A percentile compares a stretch with the other conserved stretches of the same genome.
Conservation (phyloP, 2,797 vertebrate genomes). For the Centropyge bicolor region DNA sequence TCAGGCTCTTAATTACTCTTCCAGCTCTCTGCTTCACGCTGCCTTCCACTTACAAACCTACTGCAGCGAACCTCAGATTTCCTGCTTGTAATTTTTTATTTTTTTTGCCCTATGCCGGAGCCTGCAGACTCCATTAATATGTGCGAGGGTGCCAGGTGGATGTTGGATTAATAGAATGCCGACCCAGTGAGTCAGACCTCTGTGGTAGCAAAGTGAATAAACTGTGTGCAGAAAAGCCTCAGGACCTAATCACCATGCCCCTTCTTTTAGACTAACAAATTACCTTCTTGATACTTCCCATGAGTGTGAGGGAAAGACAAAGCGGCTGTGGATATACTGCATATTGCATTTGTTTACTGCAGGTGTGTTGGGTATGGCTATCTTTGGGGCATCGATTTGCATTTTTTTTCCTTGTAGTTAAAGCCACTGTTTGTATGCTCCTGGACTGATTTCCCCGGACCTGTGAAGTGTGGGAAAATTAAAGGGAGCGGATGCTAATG, state of each 20-base stretch:
- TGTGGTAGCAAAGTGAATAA: slow-evolving; percentile 60
- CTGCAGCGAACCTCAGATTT: slow-evolving; percentile 19
- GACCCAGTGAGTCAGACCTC: slow-evolving; percentile 53
- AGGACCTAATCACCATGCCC: slow-evolving; percentile 46
- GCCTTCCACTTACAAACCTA: slow-evolving; percentile 24
- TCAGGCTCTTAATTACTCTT: slow-evolving; percentile 28
- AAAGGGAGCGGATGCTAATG: slow-evolving; percentile 50
- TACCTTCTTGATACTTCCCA: slow-evolving; percentile 43
- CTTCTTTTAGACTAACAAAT: slow-evolving; percentile 55
- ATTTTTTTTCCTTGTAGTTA: slow-evolving; percentile 20
- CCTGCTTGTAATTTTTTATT: neutral
- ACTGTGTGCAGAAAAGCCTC: slow-evolving; percentile 49
- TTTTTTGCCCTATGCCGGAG: slow-evolving; percentile 24
- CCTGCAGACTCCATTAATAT: slow-evolving; percentile 46
- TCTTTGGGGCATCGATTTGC: slow-evolving; percentile 29
- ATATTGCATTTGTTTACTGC: slow-evolving; percentile 26
- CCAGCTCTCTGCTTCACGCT: slow-evolving; percentile 8
- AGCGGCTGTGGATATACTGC: slow-evolving; percentile 14
- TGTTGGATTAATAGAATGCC: slow-evolving; percentile 56
- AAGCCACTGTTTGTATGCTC: neutral
- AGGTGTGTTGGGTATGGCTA: neutral
- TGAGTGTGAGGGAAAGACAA: slow-evolving; percentile 39
- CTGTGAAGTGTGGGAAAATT: slow-evolving; percentile 31
- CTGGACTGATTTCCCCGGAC: slow-evolving; percentile 20
- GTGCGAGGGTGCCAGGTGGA: slow-evolving; percentile 54